Evolutionary conservation across 2,113 vertebrate species (phyloP).

Genomic region (Megaceryle maxima): DNA sequence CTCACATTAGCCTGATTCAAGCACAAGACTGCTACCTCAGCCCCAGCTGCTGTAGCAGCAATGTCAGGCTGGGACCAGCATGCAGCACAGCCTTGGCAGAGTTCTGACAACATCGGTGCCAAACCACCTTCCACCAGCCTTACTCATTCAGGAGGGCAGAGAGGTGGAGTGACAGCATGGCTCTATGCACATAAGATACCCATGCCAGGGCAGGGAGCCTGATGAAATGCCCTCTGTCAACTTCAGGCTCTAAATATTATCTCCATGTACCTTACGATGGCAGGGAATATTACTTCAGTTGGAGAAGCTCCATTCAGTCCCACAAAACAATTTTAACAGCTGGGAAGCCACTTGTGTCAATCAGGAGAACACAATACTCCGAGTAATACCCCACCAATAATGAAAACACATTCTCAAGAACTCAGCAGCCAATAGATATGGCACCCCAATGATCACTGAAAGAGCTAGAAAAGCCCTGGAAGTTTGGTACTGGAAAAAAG

Average conservation of each 20-base stretch:
- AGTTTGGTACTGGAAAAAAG: background rate
- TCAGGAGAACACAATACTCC: background rate
- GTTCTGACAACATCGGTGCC: no score
- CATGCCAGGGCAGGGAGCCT: background rate
- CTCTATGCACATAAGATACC: accelerated
- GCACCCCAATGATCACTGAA: background rate
- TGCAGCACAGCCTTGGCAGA: background rate
- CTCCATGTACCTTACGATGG: background rate
- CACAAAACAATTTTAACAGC: background rate
- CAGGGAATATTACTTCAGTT: background rate
- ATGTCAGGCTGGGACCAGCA: background rate
- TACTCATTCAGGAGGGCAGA: background rate
- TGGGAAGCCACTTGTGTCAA: background rate
- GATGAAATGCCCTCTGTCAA: no score
- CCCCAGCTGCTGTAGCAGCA: background rate
- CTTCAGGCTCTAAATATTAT: background rate
- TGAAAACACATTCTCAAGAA: background rate
- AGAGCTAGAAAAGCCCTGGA: background rate
- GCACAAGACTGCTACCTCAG: background rate
- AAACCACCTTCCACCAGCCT: background rate
- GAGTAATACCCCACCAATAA: background rate
- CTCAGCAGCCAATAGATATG: background rate
- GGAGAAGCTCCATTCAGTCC: background rate
- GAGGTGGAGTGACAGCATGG: accelerated
- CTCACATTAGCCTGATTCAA: accelerated